These are phyloP conservation scores for Siniperca obscura DNA, from an alignment of 2,797 vertebrate genomes.

Conservation along the genomic window DNA sequence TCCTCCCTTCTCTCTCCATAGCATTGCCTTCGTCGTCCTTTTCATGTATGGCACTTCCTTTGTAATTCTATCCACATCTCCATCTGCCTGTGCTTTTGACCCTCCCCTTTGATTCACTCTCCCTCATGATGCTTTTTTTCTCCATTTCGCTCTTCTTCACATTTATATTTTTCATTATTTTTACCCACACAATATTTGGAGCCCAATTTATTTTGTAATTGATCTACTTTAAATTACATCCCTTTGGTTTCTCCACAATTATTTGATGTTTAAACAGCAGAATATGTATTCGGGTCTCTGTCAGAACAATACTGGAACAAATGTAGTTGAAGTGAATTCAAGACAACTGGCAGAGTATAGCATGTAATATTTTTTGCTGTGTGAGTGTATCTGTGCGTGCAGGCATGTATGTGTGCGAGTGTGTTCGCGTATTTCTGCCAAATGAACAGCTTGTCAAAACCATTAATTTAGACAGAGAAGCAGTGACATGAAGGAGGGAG, in stretches of 20 bases:
- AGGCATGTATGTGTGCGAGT: background rate
- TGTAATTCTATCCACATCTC: slow-evolving; percentile 23
- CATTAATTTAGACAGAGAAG: slow-evolving; percentile 11
- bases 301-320: background rate
- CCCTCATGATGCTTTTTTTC: background rate
- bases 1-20: background rate
- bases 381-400: background rate
- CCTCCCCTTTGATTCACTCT: background rate
- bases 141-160: background rate
- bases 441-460: slow-evolving; percentile 42
- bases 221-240: slow-evolving; percentile 33
- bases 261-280: slow-evolving; percentile 20
- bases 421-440: background rate
- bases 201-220: slow-evolving; percentile 47
- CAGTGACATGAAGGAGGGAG: background rate
- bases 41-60: background rate
- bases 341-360: background rate
- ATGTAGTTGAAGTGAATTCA: background rate
- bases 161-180: slow-evolving; percentile 40
- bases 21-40: background rate
- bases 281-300: background rate
- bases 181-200: slow-evolving; percentile 39
- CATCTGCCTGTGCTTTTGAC: background rate
- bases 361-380: background rate
- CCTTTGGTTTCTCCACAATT: slow-evolving; percentile 21